Evolutionary conservation across 2,888 invertebrate species (phyloP).

Genomic region (Philereme transversata): DNA sequence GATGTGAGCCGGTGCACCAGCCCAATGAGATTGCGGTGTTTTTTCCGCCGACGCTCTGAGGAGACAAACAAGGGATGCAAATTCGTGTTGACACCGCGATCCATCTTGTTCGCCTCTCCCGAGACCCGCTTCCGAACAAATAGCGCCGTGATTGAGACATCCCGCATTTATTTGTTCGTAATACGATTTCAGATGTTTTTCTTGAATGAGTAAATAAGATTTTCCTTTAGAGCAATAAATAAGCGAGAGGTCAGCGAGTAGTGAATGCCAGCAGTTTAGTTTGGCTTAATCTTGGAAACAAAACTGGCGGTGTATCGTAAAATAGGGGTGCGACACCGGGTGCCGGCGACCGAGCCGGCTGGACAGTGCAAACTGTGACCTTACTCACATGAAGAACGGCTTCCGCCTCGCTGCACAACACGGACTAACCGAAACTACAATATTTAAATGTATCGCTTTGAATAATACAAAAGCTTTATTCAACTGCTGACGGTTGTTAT

Average conservation of each 20-base stretch:
- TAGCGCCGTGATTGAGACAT: constrained; percentile 77
- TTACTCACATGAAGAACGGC: constrained; percentile 66
- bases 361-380: constrained; percentile 71
- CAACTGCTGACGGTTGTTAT: constrained; percentile 30
- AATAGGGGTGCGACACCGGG: constrained; percentile 56
- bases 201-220: constrained; percentile 57
- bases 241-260: constrained; percentile 61
- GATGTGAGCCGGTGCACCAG: constrained; percentile 75
- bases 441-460: constrained; percentile 39
- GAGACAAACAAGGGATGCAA: constrained; percentile 84
- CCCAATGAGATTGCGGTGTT: constrained; percentile 82
- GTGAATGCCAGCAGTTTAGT: constrained; percentile 69
- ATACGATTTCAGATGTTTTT: constrained; percentile 63
- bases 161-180: constrained; percentile 65
- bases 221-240: constrained; percentile 56
- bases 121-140: constrained; percentile 77
- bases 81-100: constrained; percentile 83
- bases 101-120: constrained; percentile 81
- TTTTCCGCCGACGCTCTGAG: constrained; percentile 72
- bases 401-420: constrained; percentile 52
- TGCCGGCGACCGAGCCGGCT: constrained; percentile 42
- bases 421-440: constrained; percentile 45
- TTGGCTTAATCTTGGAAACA: constrained; percentile 77
- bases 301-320: constrained; percentile 69
- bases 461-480: constrained; percentile 34